Percentiles rank a stretch among this genome's conserved stretches.
phyloP scores from a whole-genome alignment of 53 echinoderm and acorn worm species.

The Crossaster papposus region DNA sequence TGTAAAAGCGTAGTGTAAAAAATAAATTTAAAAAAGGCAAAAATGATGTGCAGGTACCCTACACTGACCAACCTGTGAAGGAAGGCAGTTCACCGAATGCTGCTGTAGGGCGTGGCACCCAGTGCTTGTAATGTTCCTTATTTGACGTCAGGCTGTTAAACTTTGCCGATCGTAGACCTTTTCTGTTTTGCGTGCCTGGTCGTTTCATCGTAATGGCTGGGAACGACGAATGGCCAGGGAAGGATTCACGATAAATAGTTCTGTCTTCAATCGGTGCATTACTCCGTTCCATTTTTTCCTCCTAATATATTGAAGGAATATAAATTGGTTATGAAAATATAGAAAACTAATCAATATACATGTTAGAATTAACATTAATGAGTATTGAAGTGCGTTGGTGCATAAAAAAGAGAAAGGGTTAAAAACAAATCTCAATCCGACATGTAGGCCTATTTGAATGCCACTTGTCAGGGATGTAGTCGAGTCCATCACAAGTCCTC shows the following conservation, averaged over 20 bases:
- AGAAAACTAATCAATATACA: too few relatives aligned
- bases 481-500: too few relatives aligned
- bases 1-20: too few relatives aligned
- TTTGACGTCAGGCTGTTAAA: conserved; percentile 90
- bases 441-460: too few relatives aligned
- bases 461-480: too few relatives aligned
- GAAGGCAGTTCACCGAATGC: conserved; percentile 93
- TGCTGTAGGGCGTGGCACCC: conserved; percentile 74
- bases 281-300: conserved; percentile 74
- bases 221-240: conserved; percentile 83
- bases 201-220: conserved; percentile 69
- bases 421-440: too few relatives aligned
- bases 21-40: too few relatives aligned
- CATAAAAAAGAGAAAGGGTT: not conserved
- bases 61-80: conserved; percentile 75
- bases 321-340: too few relatives aligned
- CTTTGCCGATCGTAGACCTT: conserved; percentile 73
- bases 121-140: conserved; percentile 86
- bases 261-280: conserved; percentile 71
- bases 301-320: too few relatives aligned
- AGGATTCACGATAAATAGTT: conserved; percentile 83
- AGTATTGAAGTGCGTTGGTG: not conserved
- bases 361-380: too few relatives aligned
- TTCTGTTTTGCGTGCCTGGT: conserved; percentile 67
- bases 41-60: too few relatives aligned